These are phyloP conservation scores for Erinaceus europaeus DNA, from an alignment of 2,113 vertebrate genomes.

Conservation along the genomic window DNA sequence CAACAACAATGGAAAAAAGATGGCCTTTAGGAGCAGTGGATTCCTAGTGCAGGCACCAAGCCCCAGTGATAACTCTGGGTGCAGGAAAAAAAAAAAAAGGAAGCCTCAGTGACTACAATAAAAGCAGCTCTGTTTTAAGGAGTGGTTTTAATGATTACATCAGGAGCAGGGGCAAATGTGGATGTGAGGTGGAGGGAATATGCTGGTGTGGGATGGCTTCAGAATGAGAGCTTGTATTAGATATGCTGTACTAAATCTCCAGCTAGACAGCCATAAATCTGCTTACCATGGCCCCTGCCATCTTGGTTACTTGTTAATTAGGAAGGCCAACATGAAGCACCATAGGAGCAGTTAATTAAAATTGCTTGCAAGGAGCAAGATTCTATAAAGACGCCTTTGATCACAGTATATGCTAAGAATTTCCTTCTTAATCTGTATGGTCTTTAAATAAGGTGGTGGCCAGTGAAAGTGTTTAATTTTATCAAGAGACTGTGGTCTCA, in stretches of 20 bases:
- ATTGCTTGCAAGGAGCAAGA: not conserved
- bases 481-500: not conserved
- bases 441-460: slow-evolving; percentile 8
- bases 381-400: not conserved
- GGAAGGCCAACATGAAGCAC: slow-evolving; percentile 7
- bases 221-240: not conserved
- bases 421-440: not conserved
- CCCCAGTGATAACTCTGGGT: no score
- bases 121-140: no score
- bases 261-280: fast-evolving
- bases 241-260: not conserved
- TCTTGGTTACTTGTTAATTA: not conserved
- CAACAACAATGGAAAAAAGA: no score
- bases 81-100: no score
- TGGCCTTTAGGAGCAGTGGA: no score
- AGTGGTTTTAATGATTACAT: no score
- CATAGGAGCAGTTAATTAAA: no score
- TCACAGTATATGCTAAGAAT: not conserved
- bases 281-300: not conserved
- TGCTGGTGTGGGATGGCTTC: fast-evolving
- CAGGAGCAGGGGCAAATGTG: not conserved
- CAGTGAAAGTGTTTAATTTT: not conserved
- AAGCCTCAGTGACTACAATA: no score
- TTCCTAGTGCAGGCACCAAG: no score
- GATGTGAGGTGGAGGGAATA: not conserved